Conservation (phyloP, 2,113 vertebrate species). For the Clarias magur region DNA sequence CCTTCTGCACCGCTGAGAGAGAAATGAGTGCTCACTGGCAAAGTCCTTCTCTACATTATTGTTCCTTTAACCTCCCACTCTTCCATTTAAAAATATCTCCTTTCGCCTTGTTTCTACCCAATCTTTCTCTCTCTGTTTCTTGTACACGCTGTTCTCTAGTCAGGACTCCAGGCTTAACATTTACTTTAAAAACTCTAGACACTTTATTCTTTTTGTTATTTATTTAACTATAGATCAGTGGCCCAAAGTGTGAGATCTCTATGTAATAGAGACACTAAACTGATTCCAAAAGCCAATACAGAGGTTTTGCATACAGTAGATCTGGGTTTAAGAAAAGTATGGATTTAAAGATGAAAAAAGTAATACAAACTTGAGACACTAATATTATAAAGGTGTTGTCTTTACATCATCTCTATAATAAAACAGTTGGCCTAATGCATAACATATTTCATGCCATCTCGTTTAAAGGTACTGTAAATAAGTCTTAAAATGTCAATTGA, state of each 20-base stretch:
- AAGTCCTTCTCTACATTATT: conserved; percentile 5
- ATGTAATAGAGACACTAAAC: neutral
- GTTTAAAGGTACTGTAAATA: neutral
- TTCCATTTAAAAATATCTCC: neutral
- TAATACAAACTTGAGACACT: neutral
- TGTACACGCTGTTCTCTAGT: neutral
- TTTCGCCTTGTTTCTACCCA: neutral
- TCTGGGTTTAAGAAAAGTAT: neutral
- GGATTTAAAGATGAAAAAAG: neutral
- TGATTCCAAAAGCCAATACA: conserved; percentile 25
- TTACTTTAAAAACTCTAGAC: conserved; percentile 7
- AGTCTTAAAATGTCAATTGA: neutral
- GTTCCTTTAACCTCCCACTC: conserved; percentile 3
- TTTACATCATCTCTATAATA: neutral
- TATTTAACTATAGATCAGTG: conserved; percentile 58
- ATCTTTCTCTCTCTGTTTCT: conserved; percentile 6
- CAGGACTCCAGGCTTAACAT: conserved; percentile 23
- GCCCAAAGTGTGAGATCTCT: conserved; percentile 24
- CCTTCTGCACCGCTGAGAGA: conserved; percentile 32
- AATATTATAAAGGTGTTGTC: neutral
- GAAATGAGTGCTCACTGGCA: conserved; percentile 22
- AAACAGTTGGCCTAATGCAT: neutral
- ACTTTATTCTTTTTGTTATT: conserved; percentile 36
- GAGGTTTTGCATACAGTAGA: neutral
- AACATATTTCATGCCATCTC: neutral